Percentiles rank a stretch among this genome's conserved stretches.
These are phyloP conservation scores for Danio kyathit DNA, from an alignment of 2,797 vertebrate genomes.

Conservation along the genomic window DNA sequence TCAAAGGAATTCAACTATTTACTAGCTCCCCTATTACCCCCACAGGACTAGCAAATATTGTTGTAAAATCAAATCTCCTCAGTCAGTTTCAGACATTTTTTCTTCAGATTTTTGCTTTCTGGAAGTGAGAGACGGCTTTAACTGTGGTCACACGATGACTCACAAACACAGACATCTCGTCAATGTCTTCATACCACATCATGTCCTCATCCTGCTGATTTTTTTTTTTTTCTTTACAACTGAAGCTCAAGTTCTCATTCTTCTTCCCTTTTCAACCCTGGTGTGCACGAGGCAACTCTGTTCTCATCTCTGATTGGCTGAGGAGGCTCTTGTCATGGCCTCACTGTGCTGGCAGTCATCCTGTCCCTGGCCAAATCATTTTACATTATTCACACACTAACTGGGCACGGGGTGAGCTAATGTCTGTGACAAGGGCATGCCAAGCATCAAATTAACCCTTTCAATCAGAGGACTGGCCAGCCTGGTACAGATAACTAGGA, in stretches of 20 bases:
- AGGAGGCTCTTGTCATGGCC: constrained; percentile 47
- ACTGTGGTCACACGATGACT: no score
- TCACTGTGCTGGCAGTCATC: constrained; percentile 39
- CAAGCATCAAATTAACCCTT: constrained; percentile 20
- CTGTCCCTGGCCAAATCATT: constrained; percentile 41
- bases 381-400: constrained; percentile 42
- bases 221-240: background rate
- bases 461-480: constrained; percentile 9
- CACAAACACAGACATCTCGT: background rate
- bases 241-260: background rate
- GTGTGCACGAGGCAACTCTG: constrained; percentile 38
- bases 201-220: background rate
- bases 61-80: no score
- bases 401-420: constrained; percentile 8
- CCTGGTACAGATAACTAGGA: no score
- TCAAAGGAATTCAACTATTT: no score
- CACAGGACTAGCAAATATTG: no score
- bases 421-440: constrained; percentile 13
- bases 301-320: constrained; percentile 46
- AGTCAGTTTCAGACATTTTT: no score
- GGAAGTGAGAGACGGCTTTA: no score
- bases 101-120: no score
- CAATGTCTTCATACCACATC: background rate
- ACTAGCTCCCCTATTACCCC: no score
- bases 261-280: background rate